Conservation (phyloP, 1,140 invertebrate genomes). For the Varroa destructor region DNA sequence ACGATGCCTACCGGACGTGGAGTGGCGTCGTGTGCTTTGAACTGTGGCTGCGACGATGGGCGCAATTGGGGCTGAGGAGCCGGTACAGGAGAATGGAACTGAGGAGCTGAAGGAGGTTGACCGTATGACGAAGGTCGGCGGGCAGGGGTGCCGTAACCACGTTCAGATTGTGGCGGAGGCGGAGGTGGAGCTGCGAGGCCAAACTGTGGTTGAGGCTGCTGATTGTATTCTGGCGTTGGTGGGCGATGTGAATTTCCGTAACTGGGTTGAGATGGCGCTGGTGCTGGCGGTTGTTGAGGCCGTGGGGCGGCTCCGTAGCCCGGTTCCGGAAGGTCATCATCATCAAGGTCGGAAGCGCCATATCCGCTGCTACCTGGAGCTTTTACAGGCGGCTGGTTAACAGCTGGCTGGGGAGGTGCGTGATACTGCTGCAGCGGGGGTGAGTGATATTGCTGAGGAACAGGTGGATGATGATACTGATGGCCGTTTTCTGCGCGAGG, state of each 20-base stretch:
- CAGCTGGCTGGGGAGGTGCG: not conserved
- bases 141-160: slow-evolving; percentile 5
- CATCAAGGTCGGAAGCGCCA: not conserved
- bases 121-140: slow-evolving; percentile 16
- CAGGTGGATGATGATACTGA: not conserved
- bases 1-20: slow-evolving; percentile 18
- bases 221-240: slow-evolving; percentile 12
- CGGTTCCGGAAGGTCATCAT: slow-evolving; percentile 16
- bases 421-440: not conserved
- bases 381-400: not conserved
- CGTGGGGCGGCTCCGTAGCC: slow-evolving; percentile 20
- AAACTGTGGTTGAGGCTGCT: not conserved
- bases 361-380: not conserved
- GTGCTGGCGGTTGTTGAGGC: not conserved
- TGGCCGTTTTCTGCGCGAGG: slow-evolving; percentile 7
- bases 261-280: not conserved
- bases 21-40: not conserved
- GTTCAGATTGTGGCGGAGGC: slow-evolving; percentile 6
- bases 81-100: too few species aligned
- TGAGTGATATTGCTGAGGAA: not conserved
- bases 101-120: not conserved
- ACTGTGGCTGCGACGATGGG: not conserved
- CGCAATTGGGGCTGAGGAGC: not conserved
- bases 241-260: not conserved
- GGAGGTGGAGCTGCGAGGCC: not conserved